Evolutionary conservation across 2,113 vertebrate species (phyloP).

Genomic region (Varanus komodoensis): DNA sequence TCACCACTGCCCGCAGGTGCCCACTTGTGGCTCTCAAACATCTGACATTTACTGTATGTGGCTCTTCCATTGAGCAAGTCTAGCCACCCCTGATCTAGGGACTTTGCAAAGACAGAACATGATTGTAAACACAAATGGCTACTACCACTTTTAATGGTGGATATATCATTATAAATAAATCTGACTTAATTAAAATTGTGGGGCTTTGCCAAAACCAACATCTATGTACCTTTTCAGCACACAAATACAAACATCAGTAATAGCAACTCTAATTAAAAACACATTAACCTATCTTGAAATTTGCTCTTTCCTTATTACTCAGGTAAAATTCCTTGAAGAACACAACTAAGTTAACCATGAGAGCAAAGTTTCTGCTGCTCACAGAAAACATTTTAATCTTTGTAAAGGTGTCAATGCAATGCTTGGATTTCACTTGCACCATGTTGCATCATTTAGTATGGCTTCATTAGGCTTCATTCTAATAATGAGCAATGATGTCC

Average conservation of each 20-base stretch:
- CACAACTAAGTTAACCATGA: neutral
- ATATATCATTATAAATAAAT: neutral
- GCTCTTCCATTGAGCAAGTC: no score
- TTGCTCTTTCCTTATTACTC: neutral
- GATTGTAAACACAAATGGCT: neutral
- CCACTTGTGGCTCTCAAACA: no score
- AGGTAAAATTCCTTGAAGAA: neutral
- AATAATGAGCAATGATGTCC: no score
- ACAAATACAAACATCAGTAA: neutral
- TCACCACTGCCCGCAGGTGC: no score
- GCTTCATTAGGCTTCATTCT: no score
- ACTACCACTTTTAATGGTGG: neutral
- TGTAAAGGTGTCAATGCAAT: no score
- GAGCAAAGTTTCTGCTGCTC: no score
- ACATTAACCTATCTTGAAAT: neutral
- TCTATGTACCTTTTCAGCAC: neutral
- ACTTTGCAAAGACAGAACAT: neutral
- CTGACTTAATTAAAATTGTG: neutral
- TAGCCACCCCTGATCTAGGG: no score
- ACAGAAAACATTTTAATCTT: no score
- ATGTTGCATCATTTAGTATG: no score
- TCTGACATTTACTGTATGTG: no score
- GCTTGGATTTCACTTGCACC: no score
- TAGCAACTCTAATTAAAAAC: neutral
- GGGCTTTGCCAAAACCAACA: neutral